Evolutionary conservation across 1,140 invertebrate genomes (phyloP).

Genomic region (Heterodera schachtii): DNA sequence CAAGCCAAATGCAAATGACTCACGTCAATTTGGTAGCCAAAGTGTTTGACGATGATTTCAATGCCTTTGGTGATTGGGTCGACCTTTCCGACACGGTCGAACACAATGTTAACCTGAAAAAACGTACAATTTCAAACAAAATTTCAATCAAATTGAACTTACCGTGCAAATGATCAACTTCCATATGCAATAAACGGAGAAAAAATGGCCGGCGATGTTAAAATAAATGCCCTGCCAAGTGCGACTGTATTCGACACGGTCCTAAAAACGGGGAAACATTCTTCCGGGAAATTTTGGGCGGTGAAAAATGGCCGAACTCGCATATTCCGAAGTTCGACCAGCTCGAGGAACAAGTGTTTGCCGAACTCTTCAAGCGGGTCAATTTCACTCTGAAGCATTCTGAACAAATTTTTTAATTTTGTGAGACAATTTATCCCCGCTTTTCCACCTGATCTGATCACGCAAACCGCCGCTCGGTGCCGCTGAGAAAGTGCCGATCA

Average conservation of each 20-base stretch:
- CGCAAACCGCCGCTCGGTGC: slow-evolving; percentile 30
- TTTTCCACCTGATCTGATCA: slow-evolving; percentile 51
- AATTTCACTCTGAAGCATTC: slow-evolving; percentile 83
- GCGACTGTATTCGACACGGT: slow-evolving; percentile 84
- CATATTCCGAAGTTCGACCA: slow-evolving; percentile 89
- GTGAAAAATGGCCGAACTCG: slow-evolving; percentile 67
- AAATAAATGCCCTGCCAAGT: slow-evolving; percentile 98
- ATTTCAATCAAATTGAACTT: background rate
- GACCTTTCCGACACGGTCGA: slow-evolving; percentile 95
- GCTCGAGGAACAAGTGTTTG: slow-evolving; percentile 90
- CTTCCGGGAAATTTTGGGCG: background rate
- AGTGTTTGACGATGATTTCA: slow-evolving; percentile 94
- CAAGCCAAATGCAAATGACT: slow-evolving; percentile 64
- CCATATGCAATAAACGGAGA: slow-evolving; percentile 96
- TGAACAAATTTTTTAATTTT: slow-evolving; percentile 66
- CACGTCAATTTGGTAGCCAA: slow-evolving; percentile 90
- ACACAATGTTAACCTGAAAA: slow-evolving; percentile 81
- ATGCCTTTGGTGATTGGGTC: slow-evolving; percentile 95
- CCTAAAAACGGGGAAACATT: slow-evolving; percentile 67
- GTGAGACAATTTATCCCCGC: background rate
- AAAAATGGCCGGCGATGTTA: slow-evolving; percentile 97
- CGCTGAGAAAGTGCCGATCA: slow-evolving; percentile 51
- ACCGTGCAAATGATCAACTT: slow-evolving; percentile 92
- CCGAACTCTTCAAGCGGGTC: slow-evolving; percentile 85
- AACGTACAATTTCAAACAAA: slow-evolving; percentile 66